Evolutionary conservation across 2,113 vertebrate species (phyloP), one percentile per base, ranked within the genome.

Genomic region (Tragelaphus scriptus): DNA sequence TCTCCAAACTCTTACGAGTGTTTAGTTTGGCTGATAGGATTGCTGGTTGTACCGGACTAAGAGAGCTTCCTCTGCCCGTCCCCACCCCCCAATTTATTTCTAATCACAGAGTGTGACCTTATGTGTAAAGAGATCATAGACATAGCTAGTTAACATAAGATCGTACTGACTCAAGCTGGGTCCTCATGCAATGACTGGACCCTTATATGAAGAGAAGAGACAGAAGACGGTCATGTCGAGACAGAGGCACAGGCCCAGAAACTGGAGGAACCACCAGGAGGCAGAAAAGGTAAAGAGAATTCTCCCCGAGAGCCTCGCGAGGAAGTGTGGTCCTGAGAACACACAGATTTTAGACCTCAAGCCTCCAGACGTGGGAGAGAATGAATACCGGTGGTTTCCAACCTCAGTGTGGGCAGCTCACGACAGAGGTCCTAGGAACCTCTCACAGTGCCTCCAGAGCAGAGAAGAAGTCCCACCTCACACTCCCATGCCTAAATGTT

Each of bases 11-110:
- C 36, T 25, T 7, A 25, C 1, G 6, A 26, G 36, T 6, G 17
- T 36, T 40, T 12, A 13, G 36, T 11, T 13, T 47, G 56, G 25
- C 23, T 36, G 77, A 25, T 26, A 16, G 25, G 56, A 32, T 15
- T 10, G 68, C n/a, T 26, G 5, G 8, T 8, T 4, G 23, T 1
- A 71, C 8, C 1, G 28, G 51, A 16, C 7, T 84, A 40, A 28
- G 68, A 40, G 19, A 21, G 0, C n/a, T 6, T 6, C 68, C 63
- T 68, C 63, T 36, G 8, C n/a, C 68, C n/a, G 1, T 0, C 1
- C 4, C 6, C 56, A 10, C 59, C 11, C 63, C 15, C 7, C 63
- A n/a, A 2, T 40, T 40, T 25, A 40, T 40, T 2, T 40, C 68
- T 75, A 75, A 40, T 75, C 5, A 23, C 21, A 25, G 40, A 56